phyloP scores from a whole-genome alignment of 2,888 invertebrate genomes.

The Nemoura dubitans region DNA sequence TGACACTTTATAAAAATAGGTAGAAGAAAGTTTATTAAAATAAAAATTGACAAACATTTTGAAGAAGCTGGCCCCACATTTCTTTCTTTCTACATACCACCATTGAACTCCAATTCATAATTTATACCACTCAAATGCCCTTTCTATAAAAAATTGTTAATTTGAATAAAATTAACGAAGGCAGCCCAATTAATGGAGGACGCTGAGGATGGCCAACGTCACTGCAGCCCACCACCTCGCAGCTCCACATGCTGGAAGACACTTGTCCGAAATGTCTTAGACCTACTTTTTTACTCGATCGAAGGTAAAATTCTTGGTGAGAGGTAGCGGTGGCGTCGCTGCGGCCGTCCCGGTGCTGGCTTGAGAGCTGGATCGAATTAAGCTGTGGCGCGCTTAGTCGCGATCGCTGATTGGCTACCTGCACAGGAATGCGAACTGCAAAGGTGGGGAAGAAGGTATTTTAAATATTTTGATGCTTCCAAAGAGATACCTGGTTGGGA shows the following conservation, averaged over 20 bases:
- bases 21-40: conserved; percentile 12
- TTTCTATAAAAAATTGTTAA: too few relatives aligned
- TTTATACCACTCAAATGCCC: too few relatives aligned
- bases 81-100: neutral
- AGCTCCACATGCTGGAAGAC: neutral
- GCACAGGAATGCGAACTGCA: conserved; percentile 29
- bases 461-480: conserved; percentile 32
- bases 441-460: conserved; percentile 35
- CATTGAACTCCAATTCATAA: too few relatives aligned
- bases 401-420: conserved; percentile 43
- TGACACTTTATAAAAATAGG: conserved; percentile 4
- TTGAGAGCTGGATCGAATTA: neutral
- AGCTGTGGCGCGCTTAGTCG: conserved; percentile 42
- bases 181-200: too few relatives aligned
- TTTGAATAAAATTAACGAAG: too few relatives aligned
- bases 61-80: neutral
- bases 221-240: neutral
- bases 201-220: too few relatives aligned
- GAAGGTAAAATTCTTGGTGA: conserved; percentile 5
- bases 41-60: neutral
- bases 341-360: neutral
- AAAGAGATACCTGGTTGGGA: neutral
- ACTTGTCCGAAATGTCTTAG: neutral
- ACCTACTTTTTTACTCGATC: neutral
- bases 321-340: neutral